Conservation (phyloP, 2,113 vertebrate genomes). For the Brevimyrus niger region DNA sequence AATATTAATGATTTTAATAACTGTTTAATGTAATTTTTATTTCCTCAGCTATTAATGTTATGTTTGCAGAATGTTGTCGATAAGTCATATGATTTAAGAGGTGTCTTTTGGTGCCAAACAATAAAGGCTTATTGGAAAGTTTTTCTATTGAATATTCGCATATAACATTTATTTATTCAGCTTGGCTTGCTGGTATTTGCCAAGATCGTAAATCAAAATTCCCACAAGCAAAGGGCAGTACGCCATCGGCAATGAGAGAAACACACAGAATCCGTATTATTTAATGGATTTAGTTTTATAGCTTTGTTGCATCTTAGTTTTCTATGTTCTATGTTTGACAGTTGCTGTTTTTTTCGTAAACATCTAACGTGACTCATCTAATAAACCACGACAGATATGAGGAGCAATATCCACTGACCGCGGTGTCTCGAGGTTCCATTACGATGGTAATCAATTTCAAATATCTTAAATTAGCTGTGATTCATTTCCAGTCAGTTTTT, state of each 20-base stretch:
- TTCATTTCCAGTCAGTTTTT: background rate
- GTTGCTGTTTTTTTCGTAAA: background rate
- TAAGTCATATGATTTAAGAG: background rate
- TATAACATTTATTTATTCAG: background rate
- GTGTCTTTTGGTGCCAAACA: background rate
- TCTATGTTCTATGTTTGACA: background rate
- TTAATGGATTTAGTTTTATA: background rate
- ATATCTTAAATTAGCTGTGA: background rate
- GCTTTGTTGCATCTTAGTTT: background rate
- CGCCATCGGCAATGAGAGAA: background rate
- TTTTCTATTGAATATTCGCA: background rate
- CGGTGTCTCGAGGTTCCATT: background rate
- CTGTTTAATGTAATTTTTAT: background rate
- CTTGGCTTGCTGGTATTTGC: background rate
- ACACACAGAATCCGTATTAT: background rate
- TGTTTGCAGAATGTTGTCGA: background rate
- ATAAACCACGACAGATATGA: background rate
- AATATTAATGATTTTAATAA: background rate
- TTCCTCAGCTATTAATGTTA: background rate
- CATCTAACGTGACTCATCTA: background rate
- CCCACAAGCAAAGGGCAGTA: background rate
- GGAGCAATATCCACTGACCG: background rate
- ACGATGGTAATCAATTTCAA: background rate
- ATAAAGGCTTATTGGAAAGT: background rate
- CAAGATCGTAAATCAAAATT: background rate